A percentile compares a stretch with the other conserved stretches of the same genome.
Evolutionary conservation across 2,797 vertebrate genomes (phyloP).

Genomic region (Protonibea diacanthus): DNA sequence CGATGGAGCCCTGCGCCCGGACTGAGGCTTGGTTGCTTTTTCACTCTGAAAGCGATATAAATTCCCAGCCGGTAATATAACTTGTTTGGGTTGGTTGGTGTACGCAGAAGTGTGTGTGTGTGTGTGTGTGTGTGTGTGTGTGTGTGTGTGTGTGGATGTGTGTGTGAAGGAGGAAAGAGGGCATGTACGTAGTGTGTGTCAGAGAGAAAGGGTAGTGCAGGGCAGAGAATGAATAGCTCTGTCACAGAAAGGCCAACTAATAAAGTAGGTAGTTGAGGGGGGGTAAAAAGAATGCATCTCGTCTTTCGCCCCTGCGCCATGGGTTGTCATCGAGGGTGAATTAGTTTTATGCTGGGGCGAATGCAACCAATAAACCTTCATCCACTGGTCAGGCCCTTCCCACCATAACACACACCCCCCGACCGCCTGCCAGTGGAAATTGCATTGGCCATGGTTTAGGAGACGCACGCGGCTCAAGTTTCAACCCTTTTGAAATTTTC

Average conservation of each 20-base stretch:
- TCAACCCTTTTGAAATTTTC: constrained; percentile 81
- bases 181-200: constrained; percentile 52
- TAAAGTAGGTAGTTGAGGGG: constrained; percentile 72
- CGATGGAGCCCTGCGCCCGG: constrained; percentile 50
- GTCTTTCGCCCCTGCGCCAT: constrained; percentile 72
- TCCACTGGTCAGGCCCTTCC: constrained; percentile 50
- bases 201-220: constrained; percentile 28
- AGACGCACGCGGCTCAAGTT: constrained; percentile 76
- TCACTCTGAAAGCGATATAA: constrained; percentile 69
- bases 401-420: not conserved
- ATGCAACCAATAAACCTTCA: constrained; percentile 71
- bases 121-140: constrained; percentile 3
- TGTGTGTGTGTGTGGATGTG: constrained; percentile 14
- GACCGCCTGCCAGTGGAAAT: constrained; percentile 69
- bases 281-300: constrained; percentile 71
- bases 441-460: constrained; percentile 75
- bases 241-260: constrained; percentile 73
- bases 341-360: constrained; percentile 76
- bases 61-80: constrained; percentile 75
- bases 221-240: constrained; percentile 72
- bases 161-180: constrained; percentile 6
- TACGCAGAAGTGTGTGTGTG: constrained; percentile 26
- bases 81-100: constrained; percentile 63
- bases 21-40: constrained; percentile 50
- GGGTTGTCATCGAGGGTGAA: constrained; percentile 82